Base-by-base conservation (phyloP, 2,888 invertebrate species). In the Athalia cordata region DNA sequence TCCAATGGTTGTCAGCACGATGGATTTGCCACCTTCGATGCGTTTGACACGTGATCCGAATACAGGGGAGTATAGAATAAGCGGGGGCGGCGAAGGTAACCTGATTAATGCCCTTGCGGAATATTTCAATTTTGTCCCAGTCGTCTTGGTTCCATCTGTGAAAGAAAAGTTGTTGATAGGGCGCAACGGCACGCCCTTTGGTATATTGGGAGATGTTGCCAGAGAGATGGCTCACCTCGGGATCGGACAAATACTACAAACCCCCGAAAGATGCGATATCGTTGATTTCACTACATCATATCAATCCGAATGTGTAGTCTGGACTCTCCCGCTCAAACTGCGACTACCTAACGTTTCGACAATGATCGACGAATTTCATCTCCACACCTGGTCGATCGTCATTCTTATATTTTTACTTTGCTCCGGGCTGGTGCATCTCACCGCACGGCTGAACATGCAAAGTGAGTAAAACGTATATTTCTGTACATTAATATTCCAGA, bases 181-280 rank as follows among this genome's bases (percentile, higher is more conserved):
- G n/a, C 13, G 59, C 59, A n/a, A 49, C 49, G 59, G 59, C 15
- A 45, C 49, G 13, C 2, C 15, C 45, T 8, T n/a, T 13, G 62
- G 50, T 0, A 62, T 75, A 8, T 61, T 75, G 11, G 50, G 50
- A 11, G 62, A 64, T 8, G 61, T 61, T 6, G 62, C 75, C 29
- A 29, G 11, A 5, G 75, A 9, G 0, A 1, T 8, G 50, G 29
- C 64, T 5, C 9, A 5, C 49, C 13, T 75, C 5, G 75, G 75
- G 11, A 75, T 75, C 29, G 75, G 75, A n/a, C 75, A 64, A 43
- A 29, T 75, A 7, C 13, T 61, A 29, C 64, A 50, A 1, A 75
- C 50, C 9, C 15, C 11, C 3, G 52, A 49, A 4, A 50, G 49
- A 29, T 2, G 5, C 11, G n/a, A 49, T 3, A 11, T 49, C 15